A percentile compares a stretch with the other conserved stretches of the same genome.
phyloP scores from a whole-genome alignment of 2,888 invertebrate genomes.

The Eugnorisma glareosa region DNA sequence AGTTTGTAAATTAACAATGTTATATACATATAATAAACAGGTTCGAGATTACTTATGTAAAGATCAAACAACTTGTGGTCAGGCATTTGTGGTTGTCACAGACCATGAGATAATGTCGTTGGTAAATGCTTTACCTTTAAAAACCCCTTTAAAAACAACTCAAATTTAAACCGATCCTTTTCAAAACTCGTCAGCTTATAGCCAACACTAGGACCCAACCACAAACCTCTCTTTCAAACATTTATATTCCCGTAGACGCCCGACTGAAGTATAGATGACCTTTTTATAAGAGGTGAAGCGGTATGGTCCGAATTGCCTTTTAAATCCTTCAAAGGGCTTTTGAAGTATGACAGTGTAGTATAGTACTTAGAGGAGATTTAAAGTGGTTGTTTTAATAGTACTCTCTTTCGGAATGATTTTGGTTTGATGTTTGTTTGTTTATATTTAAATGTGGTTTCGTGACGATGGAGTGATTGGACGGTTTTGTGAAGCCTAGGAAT shows the following conservation, averaged over 20 bases:
- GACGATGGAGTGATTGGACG: background rate
- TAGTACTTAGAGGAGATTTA: conserved; percentile 65
- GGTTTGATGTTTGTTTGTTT: conserved; percentile 53
- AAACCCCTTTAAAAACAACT: background rate
- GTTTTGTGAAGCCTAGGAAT: background rate
- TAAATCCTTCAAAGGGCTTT: conserved; percentile 76
- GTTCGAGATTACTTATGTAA: background rate
- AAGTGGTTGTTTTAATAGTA: conserved; percentile 48
- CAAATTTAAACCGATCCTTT: background rate
- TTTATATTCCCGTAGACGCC: conserved; percentile 77
- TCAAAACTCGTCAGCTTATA: conserved; percentile 11
- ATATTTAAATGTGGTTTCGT: conserved; percentile 41
- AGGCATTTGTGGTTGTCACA: background rate
- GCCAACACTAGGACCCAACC: conserved; percentile 55
- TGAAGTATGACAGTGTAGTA: conserved; percentile 69
- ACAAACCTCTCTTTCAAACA: conserved; percentile 69
- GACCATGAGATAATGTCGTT: background rate
- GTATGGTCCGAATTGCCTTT: conserved; percentile 73
- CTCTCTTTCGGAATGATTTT: conserved; percentile 55
- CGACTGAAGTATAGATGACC: conserved; percentile 76
- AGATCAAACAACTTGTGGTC: background rate
- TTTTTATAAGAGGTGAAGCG: conserved; percentile 76
- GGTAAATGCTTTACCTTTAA: background rate
- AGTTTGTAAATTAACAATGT: background rate
- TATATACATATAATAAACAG: background rate